Evolutionary conservation across 1,140 invertebrate genomes (phyloP), one percentile per base, ranked within the genome.

Genomic region (Lepidurus packardi): DNA sequence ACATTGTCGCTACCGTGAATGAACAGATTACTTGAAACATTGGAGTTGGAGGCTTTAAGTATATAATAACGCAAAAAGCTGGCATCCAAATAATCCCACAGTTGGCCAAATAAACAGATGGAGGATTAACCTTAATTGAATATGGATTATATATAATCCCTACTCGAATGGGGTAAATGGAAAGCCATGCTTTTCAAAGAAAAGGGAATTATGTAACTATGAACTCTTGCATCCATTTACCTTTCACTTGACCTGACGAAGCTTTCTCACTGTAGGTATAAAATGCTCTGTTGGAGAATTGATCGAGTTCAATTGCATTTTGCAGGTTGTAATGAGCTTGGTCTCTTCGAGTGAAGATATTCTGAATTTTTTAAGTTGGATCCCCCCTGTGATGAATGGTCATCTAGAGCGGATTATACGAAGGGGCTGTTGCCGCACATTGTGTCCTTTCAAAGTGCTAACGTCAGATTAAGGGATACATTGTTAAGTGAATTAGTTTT

Each of bases 261-360:
- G 3, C 34, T 34, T 34, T 34, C 7, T 65, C 53, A 3, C 13
- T 13, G 53, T 65, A 21, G 16, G 21, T n/a, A 16, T 65, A 21
- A 7, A 13, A 16, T 16, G 13, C 6, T n/a, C 53, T 21, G 6
- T 1, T 65, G 2, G 9, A 65, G 4, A 65, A 65, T n/a, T 1
- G 16, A 13, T n/a, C 8, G 16, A 8, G 16, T 65, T 13, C 13
- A 11, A 65, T 65, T 65, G 1, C 16, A 7, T 16, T 13, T 65
- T 65, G 53, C 53, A 65, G 53, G 21, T 65, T 65, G 53, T 65
- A n/a, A 65, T 65, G 53, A 65, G 53, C 8, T 65, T 65, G 53
- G 9, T n/a, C 53, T 65, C 53, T 65, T 65, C 16, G 53, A 65
- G 0, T 7, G 13, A 16, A 9, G 21, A 13, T 65, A 7, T 16